phyloP scores from a whole-genome alignment of 2,113 vertebrate species.

The Odobenus rosmarus region DNA sequence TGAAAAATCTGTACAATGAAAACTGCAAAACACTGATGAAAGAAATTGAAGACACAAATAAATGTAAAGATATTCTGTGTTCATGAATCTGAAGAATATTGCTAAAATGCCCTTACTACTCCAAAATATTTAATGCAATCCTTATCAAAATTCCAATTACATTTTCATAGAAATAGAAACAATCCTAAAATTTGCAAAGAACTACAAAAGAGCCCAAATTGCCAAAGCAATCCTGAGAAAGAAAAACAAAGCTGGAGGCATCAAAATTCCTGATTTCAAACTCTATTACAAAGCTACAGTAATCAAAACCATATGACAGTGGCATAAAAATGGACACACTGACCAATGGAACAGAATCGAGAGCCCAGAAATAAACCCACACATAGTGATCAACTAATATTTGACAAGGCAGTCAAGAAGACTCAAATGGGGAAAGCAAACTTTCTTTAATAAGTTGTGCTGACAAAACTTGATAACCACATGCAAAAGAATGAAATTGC shows the following conservation, averaged over 20 bases:
- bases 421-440: neutral
- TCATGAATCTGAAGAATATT: neutral
- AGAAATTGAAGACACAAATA: neutral
- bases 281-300: neutral
- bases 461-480: neutral
- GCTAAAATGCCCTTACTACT: neutral
- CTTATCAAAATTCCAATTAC: neutral
- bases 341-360: neutral
- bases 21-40: neutral
- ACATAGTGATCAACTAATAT: neutral
- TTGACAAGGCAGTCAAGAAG: neutral
- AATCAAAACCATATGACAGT: neutral
- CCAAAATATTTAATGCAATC: neutral
- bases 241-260: neutral
- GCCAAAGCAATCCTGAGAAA: neutral
- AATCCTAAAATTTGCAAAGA: neutral
- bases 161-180: constrained; percentile 12
- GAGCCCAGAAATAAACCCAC: neutral
- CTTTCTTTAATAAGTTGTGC: neutral
- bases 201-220: neutral
- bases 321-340: neutral
- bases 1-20: neutral
- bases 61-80: neutral
- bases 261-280: neutral
- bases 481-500: neutral